Conservation (phyloP, 92 coral and sea anemone genomes). For the Phenganax subtilis region DNA sequence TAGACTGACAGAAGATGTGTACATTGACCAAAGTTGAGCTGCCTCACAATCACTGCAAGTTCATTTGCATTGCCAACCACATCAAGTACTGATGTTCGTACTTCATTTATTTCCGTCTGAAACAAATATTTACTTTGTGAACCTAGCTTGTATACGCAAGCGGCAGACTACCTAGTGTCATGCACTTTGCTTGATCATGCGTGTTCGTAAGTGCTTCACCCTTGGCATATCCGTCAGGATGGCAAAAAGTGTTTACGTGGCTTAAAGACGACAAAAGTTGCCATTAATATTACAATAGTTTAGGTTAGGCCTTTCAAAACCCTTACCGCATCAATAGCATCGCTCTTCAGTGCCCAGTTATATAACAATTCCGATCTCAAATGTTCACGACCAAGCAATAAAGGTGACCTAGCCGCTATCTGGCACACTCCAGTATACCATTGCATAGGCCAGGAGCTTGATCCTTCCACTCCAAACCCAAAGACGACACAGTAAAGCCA, state of each 20-base stretch:
- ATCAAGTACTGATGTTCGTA: slow-evolving; percentile 72
- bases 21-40: slow-evolving; percentile 91
- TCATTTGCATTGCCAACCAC: slow-evolving; percentile 73
- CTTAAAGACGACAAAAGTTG: too few species aligned
- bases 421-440: slow-evolving; percentile 92
- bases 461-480: slow-evolving; percentile 94
- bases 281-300: background rate
- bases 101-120: slow-evolving; percentile 81
- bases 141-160: too few species aligned
- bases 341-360: slow-evolving; percentile 90
- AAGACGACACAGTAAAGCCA: slow-evolving; percentile 97
- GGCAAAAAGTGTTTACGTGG: too few species aligned
- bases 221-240: too few species aligned
- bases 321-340: slow-evolving; percentile 84
- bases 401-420: slow-evolving; percentile 84
- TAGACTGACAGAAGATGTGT: slow-evolving; percentile 88
- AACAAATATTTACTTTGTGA: background rate
- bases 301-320: background rate
- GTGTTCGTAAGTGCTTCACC: too few species aligned
- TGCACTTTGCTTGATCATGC: too few species aligned
- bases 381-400: slow-evolving; percentile 80
- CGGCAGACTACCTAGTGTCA: too few species aligned
- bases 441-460: slow-evolving; percentile 81
- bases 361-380: slow-evolving; percentile 88
- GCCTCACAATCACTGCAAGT: slow-evolving; percentile 68